A percentile compares a stretch with the other conserved stretches of the same genome.
These are phyloP conservation scores for Phaethornis superciliosus DNA, from an alignment of 2,113 vertebrate genomes.

Conservation along the genomic window DNA sequence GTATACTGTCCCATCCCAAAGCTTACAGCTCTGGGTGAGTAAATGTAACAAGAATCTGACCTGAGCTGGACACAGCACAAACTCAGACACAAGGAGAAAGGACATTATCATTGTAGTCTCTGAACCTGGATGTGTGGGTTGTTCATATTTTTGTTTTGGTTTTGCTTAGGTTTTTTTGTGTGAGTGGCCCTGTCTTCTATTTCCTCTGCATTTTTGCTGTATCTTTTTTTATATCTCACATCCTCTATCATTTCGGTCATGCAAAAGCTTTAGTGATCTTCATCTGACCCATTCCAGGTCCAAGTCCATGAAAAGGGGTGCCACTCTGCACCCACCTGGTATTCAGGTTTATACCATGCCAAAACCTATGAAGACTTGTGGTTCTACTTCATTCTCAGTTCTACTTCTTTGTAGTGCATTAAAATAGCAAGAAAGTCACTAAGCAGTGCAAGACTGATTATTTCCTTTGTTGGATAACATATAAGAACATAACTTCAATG, in stretches of 20 bases:
- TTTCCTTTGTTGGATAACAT: not conserved
- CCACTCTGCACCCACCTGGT: rapidly evolving
- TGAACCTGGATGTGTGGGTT: not conserved
- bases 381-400: not conserved
- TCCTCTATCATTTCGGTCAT: not conserved
- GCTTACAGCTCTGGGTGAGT: not conserved
- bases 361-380: not conserved
- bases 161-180: too few relatives aligned
- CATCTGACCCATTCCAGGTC: not conserved
- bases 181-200: rapidly evolving
- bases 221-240: not conserved
- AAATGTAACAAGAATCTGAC: not conserved
- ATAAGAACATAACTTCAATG: not conserved
- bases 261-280: not conserved
- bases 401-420: not conserved
- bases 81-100: not conserved
- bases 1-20: not conserved
- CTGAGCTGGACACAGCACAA: not conserved
- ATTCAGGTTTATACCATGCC: not conserved
- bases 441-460: not conserved
- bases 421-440: not conserved
- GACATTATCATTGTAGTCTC: not conserved
- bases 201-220: not conserved
- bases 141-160: too few relatives aligned
- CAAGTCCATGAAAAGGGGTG: not conserved